A percentile compares a stretch with the other conserved stretches of the same genome.
Evolutionary conservation across 2,888 invertebrate genomes (phyloP).

Genomic region (Mactromeris polynyma): DNA sequence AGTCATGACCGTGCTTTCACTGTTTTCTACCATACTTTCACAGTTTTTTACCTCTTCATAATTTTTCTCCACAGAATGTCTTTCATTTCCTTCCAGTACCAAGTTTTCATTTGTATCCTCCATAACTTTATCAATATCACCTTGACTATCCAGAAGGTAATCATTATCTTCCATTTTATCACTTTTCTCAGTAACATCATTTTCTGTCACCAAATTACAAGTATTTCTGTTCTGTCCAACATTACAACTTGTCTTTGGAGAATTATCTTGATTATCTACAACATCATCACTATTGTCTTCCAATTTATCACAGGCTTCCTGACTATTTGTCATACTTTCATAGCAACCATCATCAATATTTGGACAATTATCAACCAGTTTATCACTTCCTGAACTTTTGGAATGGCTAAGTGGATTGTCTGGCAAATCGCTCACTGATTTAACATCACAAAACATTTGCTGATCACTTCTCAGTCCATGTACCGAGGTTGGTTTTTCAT

Average conservation of each 20-base stretch:
- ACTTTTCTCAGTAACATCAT: not conserved
- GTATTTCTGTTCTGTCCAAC: not conserved
- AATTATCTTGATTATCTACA: not conserved
- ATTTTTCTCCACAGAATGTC: not conserved
- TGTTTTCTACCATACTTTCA: constrained; percentile 11
- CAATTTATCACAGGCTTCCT: not conserved
- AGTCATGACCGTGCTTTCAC: not conserved
- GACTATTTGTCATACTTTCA: not conserved
- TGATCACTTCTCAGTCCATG: not conserved
- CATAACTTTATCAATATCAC: not conserved
- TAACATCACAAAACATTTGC: not conserved
- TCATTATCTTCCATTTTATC: not conserved
- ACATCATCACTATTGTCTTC: not conserved
- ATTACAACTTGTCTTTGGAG: not conserved
- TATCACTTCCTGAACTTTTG: not conserved
- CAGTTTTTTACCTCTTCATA: not conserved
- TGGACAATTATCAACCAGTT: not conserved
- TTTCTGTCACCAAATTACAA: not conserved
- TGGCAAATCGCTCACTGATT: not conserved
- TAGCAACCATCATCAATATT: not conserved
- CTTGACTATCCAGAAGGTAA: not conserved
- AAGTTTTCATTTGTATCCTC: not conserved
- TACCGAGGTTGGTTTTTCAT: not conserved
- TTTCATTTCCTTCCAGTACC: not conserved
- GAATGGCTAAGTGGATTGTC: not conserved